phyloP scores from a whole-genome alignment of 1,140 invertebrate genomes.

The Brachionus angularis region DNA sequence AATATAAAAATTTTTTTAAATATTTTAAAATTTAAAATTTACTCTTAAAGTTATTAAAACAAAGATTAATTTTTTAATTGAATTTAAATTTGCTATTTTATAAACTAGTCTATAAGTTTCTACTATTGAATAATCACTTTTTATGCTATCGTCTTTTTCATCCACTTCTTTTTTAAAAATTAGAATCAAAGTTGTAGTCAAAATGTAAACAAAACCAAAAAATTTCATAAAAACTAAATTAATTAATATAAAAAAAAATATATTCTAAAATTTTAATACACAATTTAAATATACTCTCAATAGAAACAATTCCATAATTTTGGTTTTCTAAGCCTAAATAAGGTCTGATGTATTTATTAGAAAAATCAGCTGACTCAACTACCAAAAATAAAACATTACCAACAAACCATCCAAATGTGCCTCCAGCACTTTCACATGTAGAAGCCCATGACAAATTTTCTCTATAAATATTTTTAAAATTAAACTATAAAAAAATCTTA shows the following conservation, averaged over 20 bases:
- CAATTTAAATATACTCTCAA: constrained; percentile 18
- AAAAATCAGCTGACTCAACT: constrained; percentile 88
- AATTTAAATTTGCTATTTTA: constrained; percentile 61
- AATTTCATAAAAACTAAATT: constrained; percentile 42
- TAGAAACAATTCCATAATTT: constrained; percentile 16
- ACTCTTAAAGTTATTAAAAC: constrained; percentile 86
- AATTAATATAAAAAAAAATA: not conserved
- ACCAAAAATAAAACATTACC: constrained; percentile 96
- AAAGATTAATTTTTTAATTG: constrained; percentile 69
- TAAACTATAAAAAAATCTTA: not conserved
- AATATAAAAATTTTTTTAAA: not conserved
- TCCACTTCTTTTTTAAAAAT: constrained; percentile 28
- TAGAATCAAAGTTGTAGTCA: constrained; percentile 16
- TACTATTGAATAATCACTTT: not conserved
- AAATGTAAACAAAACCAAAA: not conserved
- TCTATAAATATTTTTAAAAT: constrained; percentile 52
- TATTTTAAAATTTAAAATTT: constrained; percentile 69
- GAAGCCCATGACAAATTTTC: constrained; percentile 93
- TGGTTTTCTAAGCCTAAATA: not conserved
- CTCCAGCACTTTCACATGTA: constrained; percentile 95
- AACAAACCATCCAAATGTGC: constrained; percentile 93
- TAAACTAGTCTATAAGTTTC: constrained; percentile 35
- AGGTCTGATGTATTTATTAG: constrained; percentile 25
- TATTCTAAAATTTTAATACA: constrained; percentile 45
- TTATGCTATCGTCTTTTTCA: not conserved